These are phyloP conservation scores for Urechis unicinctus DNA, from an alignment of 2,888 invertebrate genomes.

Conservation along the genomic window DNA sequence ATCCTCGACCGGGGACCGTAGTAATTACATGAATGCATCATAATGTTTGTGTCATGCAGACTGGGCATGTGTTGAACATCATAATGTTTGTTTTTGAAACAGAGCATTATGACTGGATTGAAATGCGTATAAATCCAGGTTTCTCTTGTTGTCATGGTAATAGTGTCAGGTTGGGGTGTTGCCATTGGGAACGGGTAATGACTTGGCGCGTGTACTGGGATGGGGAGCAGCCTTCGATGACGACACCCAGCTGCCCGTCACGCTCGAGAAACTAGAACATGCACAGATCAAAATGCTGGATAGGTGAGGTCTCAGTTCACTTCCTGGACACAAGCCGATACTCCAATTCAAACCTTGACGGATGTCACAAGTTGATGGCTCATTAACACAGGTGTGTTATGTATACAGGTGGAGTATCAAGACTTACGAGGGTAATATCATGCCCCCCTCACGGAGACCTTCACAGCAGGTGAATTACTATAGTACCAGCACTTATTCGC, in stretches of 20 bases:
- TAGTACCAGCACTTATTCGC: too few relatives aligned
- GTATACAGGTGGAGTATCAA: slow-evolving; percentile 4
- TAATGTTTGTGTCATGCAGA: too few relatives aligned
- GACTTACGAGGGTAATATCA: slow-evolving; percentile 2
- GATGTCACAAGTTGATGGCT: neutral
- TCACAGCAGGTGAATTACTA: too few relatives aligned
- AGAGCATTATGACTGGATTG: too few relatives aligned
- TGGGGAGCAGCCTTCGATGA: slow-evolving; percentile 97
- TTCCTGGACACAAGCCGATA: too few relatives aligned
- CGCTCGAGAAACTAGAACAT: slow-evolving; percentile 88
- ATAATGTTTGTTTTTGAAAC: too few relatives aligned
- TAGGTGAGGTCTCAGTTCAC: slow-evolving; percentile 56
- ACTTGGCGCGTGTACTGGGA: slow-evolving; percentile 84
- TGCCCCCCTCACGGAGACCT: slow-evolving; percentile 19
- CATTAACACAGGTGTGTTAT: neutral
- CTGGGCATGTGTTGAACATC: too few relatives aligned
- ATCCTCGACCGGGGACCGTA: neutral
- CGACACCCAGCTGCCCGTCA: slow-evolving; percentile 83
- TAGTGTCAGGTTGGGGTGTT: slow-evolving; percentile 79
- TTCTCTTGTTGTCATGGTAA: too few relatives aligned
- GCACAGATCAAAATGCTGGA: slow-evolving; percentile 98
- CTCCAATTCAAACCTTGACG: neutral
- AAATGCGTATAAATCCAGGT: too few relatives aligned
- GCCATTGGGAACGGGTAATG: slow-evolving; percentile 93
- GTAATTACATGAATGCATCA: too few relatives aligned